Evolutionary conservation across 2,797 vertebrate species (phyloP).

Genomic region (Enteromius treurensis): DNA sequence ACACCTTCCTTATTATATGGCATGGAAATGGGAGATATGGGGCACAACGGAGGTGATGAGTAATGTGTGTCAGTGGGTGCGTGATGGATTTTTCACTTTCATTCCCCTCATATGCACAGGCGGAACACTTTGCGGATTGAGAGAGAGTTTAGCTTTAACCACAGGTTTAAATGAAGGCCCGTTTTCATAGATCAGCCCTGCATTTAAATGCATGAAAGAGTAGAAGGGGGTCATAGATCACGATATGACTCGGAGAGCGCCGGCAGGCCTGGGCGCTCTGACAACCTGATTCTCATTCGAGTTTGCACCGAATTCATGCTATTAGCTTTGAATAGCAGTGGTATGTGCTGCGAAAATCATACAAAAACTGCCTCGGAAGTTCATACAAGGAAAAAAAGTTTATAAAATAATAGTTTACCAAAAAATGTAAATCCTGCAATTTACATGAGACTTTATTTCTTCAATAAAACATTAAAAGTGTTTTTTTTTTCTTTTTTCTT

Average conservation of each 20-base stretch:
- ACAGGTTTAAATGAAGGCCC: slow-evolving; percentile 74
- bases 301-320: not conserved
- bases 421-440: not conserved
- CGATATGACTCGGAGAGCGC: slow-evolving; percentile 66
- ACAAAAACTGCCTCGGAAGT: not conserved
- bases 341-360: not conserved
- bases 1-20: slow-evolving; percentile 69
- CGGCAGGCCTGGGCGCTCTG: slow-evolving; percentile 55
- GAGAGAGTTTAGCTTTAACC: slow-evolving; percentile 75
- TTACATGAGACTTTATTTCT: not conserved
- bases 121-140: slow-evolving; percentile 65
- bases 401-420: not conserved
- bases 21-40: slow-evolving; percentile 72
- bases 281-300: slow-evolving; percentile 27
- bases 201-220: slow-evolving; percentile 82
- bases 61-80: slow-evolving; percentile 54
- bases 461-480: not conserved
- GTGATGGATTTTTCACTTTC: slow-evolving; percentile 52
- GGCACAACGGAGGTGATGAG: slow-evolving; percentile 46
- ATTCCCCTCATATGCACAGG: slow-evolving; percentile 70
- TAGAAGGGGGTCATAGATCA: slow-evolving; percentile 72
- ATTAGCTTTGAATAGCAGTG: not conserved
- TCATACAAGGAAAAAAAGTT: not conserved
- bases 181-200: slow-evolving; percentile 69
- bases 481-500: not conserved